Conservation (phyloP, 2,888 invertebrate species). For the Acleris cristana region DNA sequence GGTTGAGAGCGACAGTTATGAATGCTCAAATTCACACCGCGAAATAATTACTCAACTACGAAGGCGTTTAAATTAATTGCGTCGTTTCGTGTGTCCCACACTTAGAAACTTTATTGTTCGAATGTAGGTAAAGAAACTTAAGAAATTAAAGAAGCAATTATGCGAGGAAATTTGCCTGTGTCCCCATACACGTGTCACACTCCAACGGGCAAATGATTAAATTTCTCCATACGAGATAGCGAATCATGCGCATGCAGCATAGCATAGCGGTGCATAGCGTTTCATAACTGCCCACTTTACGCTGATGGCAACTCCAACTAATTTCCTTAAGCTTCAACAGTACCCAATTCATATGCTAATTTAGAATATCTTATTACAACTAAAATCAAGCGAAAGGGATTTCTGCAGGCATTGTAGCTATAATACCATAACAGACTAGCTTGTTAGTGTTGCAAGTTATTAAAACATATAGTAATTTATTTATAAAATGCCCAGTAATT, state of each 20-base stretch:
- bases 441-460: constrained; percentile 19
- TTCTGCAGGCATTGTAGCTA: too few species aligned
- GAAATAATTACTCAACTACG: constrained; percentile 60
- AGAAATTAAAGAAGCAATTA: constrained; percentile 35
- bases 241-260: constrained; percentile 23
- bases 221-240: constrained; percentile 37
- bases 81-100: constrained; percentile 37
- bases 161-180: constrained; percentile 34
- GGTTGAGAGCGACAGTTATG: constrained; percentile 73
- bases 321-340: constrained; percentile 35
- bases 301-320: constrained; percentile 32
- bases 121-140: constrained; percentile 34
- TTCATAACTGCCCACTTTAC: constrained; percentile 36
- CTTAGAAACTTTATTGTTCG: constrained; percentile 35
- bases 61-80: constrained; percentile 53
- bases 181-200: constrained; percentile 36
- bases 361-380: constrained; percentile 7
- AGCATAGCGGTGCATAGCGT: constrained; percentile 30
- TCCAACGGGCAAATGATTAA: constrained; percentile 32
- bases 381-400: too few species aligned
- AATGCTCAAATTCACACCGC: constrained; percentile 62
- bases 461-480: constrained; percentile 3
- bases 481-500: constrained; percentile 26
- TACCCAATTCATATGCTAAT: constrained; percentile 33
- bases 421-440: constrained; percentile 1